Evolutionary conservation across 2,888 invertebrate genomes (phyloP).

Genomic region (Brassicogethes aeneus): DNA sequence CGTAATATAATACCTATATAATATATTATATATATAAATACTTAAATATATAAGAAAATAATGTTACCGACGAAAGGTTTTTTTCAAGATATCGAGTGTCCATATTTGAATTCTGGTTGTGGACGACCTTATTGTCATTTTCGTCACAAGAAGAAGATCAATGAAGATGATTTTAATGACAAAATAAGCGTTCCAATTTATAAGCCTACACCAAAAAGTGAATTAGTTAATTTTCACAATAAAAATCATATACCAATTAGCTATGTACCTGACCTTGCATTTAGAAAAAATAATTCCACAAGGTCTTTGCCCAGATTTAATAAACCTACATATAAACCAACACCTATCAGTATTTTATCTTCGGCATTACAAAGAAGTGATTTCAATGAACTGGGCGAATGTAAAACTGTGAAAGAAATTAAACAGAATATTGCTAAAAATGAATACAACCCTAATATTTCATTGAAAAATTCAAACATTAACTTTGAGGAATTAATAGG

Average conservation of each 20-base stretch:
- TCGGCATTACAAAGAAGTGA: conserved; percentile 21
- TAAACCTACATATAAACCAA: conserved; percentile 37
- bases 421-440: conserved; percentile 26
- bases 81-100: conserved; percentile 79
- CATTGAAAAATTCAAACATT: conserved; percentile 23
- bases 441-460: conserved; percentile 27
- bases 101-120: conserved; percentile 75
- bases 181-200: conserved; percentile 33
- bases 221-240: conserved; percentile 35
- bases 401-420: conserved; percentile 23
- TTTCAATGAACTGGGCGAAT: conserved; percentile 16
- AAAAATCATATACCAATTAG: conserved; percentile 43
- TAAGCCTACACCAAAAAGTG: conserved; percentile 43
- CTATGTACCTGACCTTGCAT: conserved; percentile 46
- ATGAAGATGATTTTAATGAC: conserved; percentile 46
- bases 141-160: conserved; percentile 63
- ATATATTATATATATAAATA: too few relatives aligned
- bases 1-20: too few relatives aligned
- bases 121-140: conserved; percentile 90
- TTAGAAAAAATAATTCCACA: conserved; percentile 39
- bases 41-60: conserved; percentile 28
- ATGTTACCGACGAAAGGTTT: conserved; percentile 90
- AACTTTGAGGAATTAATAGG: conserved; percentile 35
- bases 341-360: conserved; percentile 36
- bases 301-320: conserved; percentile 25